Evolutionary conservation across 2,888 invertebrate species (phyloP), one percentile per base, ranked within the genome.

Genomic region (Spialia ferax): DNA sequence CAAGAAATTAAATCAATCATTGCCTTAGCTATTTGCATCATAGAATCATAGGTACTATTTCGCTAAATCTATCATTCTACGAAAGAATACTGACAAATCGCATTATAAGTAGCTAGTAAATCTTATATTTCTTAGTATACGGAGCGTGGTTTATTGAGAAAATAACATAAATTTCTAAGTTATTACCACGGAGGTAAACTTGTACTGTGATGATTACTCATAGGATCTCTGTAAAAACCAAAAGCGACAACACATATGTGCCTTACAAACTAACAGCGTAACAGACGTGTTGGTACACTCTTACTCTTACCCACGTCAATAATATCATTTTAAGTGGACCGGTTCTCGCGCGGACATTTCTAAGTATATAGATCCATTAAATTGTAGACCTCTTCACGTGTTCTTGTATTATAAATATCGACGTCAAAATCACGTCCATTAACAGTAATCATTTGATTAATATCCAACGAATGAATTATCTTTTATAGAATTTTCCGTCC

Each of bases 291-390:
- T 61, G 67, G 69, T 70, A 70, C 61, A 59, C 75, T 78, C 77
- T 77, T 75, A 78, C 79, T 78, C 77, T 77, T 75, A 78, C 79
- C 80, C 83, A 82, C 86, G 80, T 86, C 84, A 88, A 87, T 85
- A 87, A 85, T 88, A 89, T 87, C 76, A 85, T 85, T 88, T 83
- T 86, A 88, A 89, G 85, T 86, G 86, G 79, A 91, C 91, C 91
- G 91, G 91, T 91, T 90, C 79, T 77, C 71, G 71, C 70, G 77
- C 78, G 79, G 80, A 78, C 84, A 77, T 76, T 80, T 78, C 78
- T 79, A 79, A 79, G 73, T 77, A 55, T 66, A 84, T 56, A 55
- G 83, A 83, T 75, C 73, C 76, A 83, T 80, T 80, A 81, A 81
- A 81, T 80, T 82, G 77, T 77, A 79, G 75, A 75, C 74, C 75